phyloP scores from a whole-genome alignment of 2,113 vertebrate genomes.

The Rissa tridactyla region DNA sequence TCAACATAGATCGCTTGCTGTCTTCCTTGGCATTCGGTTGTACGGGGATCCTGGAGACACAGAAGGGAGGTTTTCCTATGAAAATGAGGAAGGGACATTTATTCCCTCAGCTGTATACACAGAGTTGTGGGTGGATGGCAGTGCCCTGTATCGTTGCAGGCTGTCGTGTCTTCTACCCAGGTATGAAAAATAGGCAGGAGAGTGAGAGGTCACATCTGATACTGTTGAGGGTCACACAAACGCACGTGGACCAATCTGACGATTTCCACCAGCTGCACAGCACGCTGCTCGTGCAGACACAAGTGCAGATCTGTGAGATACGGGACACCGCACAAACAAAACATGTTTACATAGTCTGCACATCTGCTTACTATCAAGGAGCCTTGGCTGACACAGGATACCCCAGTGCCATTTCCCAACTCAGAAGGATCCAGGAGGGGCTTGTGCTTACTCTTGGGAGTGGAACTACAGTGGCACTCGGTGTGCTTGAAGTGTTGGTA shows the following conservation, averaged over 20 bases:
- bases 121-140: neutral
- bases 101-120: neutral
- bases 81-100: neutral
- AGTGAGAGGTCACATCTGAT: neutral
- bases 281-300: neutral
- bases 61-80: neutral
- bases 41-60: accelerated
- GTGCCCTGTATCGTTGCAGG: neutral
- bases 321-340: neutral
- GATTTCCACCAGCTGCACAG: neutral
- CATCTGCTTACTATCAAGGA: slow-evolving; percentile 1
- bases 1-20: neutral
- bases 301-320: neutral
- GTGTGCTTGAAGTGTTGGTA: neutral
- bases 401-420: neutral
- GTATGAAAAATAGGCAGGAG: neutral
- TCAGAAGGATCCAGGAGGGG: neutral
- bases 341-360: neutral
- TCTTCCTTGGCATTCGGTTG: neutral
- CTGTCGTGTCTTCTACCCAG: neutral
- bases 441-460: neutral
- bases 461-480: neutral
- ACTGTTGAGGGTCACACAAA: neutral
- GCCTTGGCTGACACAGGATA: neutral
- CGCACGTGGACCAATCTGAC: accelerated